phyloP scores from a whole-genome alignment of 1,140 invertebrate genomes.

The Bilobella aurantiaca region DNA sequence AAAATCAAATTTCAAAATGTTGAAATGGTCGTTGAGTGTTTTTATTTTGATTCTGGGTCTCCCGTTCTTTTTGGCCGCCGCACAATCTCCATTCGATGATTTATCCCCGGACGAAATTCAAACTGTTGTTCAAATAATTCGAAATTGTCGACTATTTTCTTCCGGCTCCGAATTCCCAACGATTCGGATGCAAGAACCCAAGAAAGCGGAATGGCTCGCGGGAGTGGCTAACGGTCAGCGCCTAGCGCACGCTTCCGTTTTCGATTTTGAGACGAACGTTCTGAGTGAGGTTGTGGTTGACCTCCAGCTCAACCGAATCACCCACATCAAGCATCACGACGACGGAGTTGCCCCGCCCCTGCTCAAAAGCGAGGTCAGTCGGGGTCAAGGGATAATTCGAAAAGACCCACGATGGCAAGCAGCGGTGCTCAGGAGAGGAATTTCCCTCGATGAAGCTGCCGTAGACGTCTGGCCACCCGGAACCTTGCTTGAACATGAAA shows the following conservation, averaged over 20 bases:
- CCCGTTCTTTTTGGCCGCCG: too few species aligned
- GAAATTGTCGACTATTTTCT: neutral
- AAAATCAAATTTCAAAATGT: too few species aligned
- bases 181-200: neutral
- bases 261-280: neutral
- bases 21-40: too few species aligned
- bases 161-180: neutral
- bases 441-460: neutral
- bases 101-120: neutral
- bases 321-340: neutral
- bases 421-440: neutral
- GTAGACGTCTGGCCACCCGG: neutral
- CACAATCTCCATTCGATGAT: slow-evolving; percentile 2
- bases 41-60: too few species aligned
- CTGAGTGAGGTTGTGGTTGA: neutral
- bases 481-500: neutral
- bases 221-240: neutral
- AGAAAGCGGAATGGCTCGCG: neutral
- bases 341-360: neutral
- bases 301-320: neutral
- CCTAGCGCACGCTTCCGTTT: neutral
- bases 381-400: neutral
- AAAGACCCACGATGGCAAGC: neutral
- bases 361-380: neutral
- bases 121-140: neutral